phyloP scores from a whole-genome alignment of 2,113 vertebrate species.

The Panthera leo region DNA sequence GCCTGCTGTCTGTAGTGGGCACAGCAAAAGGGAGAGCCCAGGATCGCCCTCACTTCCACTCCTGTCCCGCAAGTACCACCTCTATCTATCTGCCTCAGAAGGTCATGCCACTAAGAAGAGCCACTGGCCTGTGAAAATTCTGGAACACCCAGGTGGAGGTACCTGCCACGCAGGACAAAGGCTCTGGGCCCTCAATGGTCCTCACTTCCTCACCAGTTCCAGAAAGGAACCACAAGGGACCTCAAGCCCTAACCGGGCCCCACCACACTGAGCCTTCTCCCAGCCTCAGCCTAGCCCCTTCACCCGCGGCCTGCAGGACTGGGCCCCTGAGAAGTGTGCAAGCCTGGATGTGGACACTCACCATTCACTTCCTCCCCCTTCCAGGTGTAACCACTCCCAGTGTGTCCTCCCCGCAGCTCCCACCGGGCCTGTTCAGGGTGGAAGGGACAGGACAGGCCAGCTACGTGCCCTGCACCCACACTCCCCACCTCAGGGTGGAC shows the following conservation, averaged over 20 bases:
- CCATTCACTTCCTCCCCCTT: neutral
- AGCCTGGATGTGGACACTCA: neutral
- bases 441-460: neutral
- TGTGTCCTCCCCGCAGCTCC: rapidly evolving
- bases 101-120: neutral
- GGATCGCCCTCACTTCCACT: neutral
- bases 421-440: neutral
- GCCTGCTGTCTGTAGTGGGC: neutral
- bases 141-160: neutral
- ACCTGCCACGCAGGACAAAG: neutral
- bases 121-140: neutral
- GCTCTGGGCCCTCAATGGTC: neutral
- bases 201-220: neutral
- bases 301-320: rapidly evolving
- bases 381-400: neutral
- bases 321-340: neutral
- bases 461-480: rapidly evolving
- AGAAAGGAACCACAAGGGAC: neutral
- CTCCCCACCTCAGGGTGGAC: neutral
- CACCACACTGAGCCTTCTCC: neutral
- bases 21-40: neutral
- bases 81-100: neutral
- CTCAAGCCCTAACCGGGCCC: neutral
- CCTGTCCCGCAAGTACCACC: neutral
- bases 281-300: neutral